Percentiles rank a stretch among this genome's conserved stretches.
phyloP scores from a whole-genome alignment of 2,113 vertebrate species.

The Phaethornis superciliosus region DNA sequence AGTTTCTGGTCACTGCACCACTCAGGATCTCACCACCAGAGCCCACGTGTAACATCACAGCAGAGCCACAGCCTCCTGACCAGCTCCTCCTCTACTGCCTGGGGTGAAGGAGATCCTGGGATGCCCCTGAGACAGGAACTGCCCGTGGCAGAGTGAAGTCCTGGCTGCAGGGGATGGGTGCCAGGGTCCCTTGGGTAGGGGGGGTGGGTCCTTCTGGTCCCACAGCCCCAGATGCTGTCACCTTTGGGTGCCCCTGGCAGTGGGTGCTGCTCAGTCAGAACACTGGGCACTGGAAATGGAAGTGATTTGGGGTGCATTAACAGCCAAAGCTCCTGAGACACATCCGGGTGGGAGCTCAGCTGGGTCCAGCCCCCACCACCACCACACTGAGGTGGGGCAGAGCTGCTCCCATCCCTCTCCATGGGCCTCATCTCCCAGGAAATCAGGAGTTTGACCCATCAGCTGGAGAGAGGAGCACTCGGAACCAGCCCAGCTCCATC shows the following conservation, averaged over 20 bases:
- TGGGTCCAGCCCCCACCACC: too few species aligned
- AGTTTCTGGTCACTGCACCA: not conserved
- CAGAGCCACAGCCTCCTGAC: not conserved
- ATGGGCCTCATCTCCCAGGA: not conserved
- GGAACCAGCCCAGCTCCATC: not conserved
- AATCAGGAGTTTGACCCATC: accelerated
- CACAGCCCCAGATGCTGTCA: too few species aligned
- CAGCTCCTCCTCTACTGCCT: not conserved
- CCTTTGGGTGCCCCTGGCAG: too few species aligned
- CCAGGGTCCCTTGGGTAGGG: not conserved
- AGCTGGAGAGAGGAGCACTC: not conserved
- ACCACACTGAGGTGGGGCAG: accelerated
- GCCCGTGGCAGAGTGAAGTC: not conserved
- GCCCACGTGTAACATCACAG: accelerated
- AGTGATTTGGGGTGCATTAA: not conserved
- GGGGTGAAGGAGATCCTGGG: not conserved
- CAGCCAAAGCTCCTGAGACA: accelerated
- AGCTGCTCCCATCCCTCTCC: not conserved
- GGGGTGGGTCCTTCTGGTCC: too few species aligned
- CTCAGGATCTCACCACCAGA: not conserved
- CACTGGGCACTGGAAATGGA: not conserved
- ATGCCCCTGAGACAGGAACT: not conserved
- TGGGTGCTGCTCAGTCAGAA: too few species aligned
- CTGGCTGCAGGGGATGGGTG: not conserved
- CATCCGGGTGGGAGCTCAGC: accelerated